Evolutionary conservation across 2,888 invertebrate genomes (phyloP), one percentile per base, ranked within the genome.

Genomic region (Tricholauxania praeusta): DNA sequence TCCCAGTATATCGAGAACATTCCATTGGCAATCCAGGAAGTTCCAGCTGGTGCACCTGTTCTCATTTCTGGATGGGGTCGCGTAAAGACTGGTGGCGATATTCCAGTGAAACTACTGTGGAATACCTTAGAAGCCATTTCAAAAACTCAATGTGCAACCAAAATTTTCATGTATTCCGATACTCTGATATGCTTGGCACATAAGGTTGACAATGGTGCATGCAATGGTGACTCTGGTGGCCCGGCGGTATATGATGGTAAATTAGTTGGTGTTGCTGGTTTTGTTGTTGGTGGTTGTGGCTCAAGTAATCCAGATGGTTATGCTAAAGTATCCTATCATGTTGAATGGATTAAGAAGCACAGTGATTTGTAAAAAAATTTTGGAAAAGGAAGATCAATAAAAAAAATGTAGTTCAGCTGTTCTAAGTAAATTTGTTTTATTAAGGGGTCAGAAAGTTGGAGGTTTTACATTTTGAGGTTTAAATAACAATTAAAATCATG

Each of bases 51-150:
- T 47, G 76, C 75, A 28, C 8, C 66, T 1, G 78, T 84, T 4
- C 59, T 78, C 19, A 81, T 84, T 32, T 83, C 82, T 2, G 84
- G 83, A 22, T 84, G 83, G 83, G 84, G 84, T 49, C 78, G 74
- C 12, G 60, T 80, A 8, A 73, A 63, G 51, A 76, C 73, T 17
- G 73, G 64, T 15, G 83, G 83, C 15, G 71, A 81, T 74, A 6
- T 79, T n/a, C 81, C 84, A 0, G 75, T 75, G 7, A 19, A 74
- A 5, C 64, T 84, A 74, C 79, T 81, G 53, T 83, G 78, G 78
- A 84, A 82, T 63, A 80, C 78, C 12, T 76, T 81, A n/a, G 74
- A 71, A 14, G 64, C 82, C 5, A 74, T 82, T 14, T 79, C 81
- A 0, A 78, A 75, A 15, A 19, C 22, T 2, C 68, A 73, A 12